These are phyloP conservation scores for Syndactyla subalaris DNA, from an alignment of 2,797 vertebrate species.

Conservation along the genomic window DNA sequence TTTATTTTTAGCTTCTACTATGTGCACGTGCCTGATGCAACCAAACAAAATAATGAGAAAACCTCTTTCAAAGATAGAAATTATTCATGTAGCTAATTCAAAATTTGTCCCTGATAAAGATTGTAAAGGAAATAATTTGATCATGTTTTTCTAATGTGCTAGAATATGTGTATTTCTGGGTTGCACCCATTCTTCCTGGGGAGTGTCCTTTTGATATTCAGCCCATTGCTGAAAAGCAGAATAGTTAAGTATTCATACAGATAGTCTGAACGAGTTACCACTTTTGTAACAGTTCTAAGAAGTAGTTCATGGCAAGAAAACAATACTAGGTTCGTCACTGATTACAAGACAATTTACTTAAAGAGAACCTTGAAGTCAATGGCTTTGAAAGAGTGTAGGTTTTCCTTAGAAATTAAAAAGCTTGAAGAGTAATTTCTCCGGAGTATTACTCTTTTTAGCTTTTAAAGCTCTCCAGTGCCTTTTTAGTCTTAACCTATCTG, in stretches of 20 bases:
- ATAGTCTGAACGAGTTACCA: background rate
- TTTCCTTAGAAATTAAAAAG: background rate
- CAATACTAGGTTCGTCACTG: rapidly evolving
- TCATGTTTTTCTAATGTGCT: background rate
- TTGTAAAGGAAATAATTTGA: background rate
- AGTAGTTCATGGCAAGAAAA: background rate
- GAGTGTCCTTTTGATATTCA: background rate
- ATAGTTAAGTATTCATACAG: background rate
- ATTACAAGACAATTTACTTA: background rate
- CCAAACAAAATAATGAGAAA: background rate
- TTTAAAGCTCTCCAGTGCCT: background rate
- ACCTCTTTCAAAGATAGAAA: background rate
- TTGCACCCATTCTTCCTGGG: background rate
- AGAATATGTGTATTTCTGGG: background rate
- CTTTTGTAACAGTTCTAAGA: background rate
- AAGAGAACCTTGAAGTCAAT: background rate
- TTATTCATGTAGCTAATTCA: background rate
- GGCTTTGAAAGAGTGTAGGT: background rate
- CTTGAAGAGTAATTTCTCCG: background rate
- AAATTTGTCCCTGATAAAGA: background rate
- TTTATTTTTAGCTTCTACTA: background rate
- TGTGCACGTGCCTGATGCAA: background rate
- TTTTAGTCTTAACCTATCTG: background rate
- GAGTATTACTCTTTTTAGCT: background rate
- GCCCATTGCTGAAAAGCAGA: background rate